Base-by-base conservation (phyloP, 2,113 vertebrate species). In the Vidua macroura region DNA sequence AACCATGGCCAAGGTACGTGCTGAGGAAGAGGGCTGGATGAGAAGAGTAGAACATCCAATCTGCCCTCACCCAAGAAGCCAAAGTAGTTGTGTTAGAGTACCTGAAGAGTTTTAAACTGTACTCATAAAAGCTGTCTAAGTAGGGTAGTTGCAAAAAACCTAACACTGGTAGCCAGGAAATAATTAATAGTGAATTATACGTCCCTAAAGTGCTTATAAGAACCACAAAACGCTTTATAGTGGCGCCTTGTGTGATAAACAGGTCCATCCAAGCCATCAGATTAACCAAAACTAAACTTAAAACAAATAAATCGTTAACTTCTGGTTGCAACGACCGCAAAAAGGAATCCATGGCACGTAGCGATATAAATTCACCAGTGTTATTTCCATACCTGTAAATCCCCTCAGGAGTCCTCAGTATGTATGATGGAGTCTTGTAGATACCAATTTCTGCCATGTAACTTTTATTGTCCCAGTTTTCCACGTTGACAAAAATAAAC, bases 211-310 rank as follows among this genome's bases (percentile, higher is more conserved):
- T 99, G 98, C 99, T 99, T 96, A 99, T 99, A 56, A 99, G 98
- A 96, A 99, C 99, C 59, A 99, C 99, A 96, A 99, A 99, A 66
- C 99, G 98, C 94, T 99, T 99, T 89, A 99, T 98, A 51, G 99
- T 99, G 52, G 99, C 99, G 28, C 99, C 99, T 88, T 99, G 99
- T 30, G 99, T 99, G 69, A 99, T 99, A 90, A 99, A 99, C 85
- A 99, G 98, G 97, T 99, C 99, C 99, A 99, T 99, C 99, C 99
- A 99, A 83, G 99, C 99, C 98, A 99, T 98, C 60, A 99, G 97
- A 93, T 99, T 99, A 91, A 99, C 99, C 90, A 99, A 98, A 79
- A 99, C 99, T 96, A 99, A 96, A 95, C 99, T 99, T 70, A 99
- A 97, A 78, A 99, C 98, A 96, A 99, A 99, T 69, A 99, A 96